A percentile compares a stretch with the other conserved stretches of the same genome.
These are phyloP conservation scores for Temnothorax nylanderi DNA, from an alignment of 1,140 invertebrate genomes.

Conservation along the genomic window DNA sequence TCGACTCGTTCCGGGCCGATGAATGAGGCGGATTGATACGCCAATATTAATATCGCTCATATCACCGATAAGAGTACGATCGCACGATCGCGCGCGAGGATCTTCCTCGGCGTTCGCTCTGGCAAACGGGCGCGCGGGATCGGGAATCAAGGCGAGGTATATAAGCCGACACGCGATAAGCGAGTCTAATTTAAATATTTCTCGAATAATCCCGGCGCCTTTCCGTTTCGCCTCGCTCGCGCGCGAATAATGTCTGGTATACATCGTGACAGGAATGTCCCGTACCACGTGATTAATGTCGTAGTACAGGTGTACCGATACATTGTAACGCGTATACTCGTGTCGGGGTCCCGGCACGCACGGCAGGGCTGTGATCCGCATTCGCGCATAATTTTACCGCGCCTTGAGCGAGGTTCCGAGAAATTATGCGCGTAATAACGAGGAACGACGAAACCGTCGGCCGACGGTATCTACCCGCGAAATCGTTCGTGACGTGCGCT, in stretches of 20 bases:
- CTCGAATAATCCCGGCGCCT: constrained; percentile 59
- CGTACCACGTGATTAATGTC: constrained; percentile 67
- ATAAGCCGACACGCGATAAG: constrained; percentile 65
- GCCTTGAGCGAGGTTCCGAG: constrained; percentile 71
- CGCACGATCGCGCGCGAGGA: constrained; percentile 21
- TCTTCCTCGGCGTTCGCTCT: neutral
- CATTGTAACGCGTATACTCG: constrained; percentile 55
- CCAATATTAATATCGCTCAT: constrained; percentile 43
- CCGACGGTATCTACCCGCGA: constrained; percentile 65
- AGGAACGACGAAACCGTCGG: constrained; percentile 74
- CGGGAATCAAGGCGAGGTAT: constrained; percentile 34
- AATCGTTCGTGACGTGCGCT: constrained; percentile 71
- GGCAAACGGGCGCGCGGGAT: constrained; percentile 15
- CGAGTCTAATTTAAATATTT: constrained; percentile 60
- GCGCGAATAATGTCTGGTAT: constrained; percentile 62
- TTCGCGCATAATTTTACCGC: constrained; percentile 68
- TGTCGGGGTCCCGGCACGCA: constrained; percentile 60
- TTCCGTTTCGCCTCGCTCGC: constrained; percentile 25
- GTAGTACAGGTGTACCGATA: constrained; percentile 63
- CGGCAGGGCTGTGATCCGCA: constrained; percentile 57
- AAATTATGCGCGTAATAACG: constrained; percentile 76
- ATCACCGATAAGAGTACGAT: constrained; percentile 11
- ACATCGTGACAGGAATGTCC: constrained; percentile 61
- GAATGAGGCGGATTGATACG: constrained; percentile 35
- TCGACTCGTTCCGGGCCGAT: constrained; percentile 17